A percentile compares a stretch with the other conserved stretches of the same genome.
These are phyloP conservation scores for Oscheius sp. DNA, from an alignment of 2,888 invertebrate genomes.

Conservation along the genomic window DNA sequence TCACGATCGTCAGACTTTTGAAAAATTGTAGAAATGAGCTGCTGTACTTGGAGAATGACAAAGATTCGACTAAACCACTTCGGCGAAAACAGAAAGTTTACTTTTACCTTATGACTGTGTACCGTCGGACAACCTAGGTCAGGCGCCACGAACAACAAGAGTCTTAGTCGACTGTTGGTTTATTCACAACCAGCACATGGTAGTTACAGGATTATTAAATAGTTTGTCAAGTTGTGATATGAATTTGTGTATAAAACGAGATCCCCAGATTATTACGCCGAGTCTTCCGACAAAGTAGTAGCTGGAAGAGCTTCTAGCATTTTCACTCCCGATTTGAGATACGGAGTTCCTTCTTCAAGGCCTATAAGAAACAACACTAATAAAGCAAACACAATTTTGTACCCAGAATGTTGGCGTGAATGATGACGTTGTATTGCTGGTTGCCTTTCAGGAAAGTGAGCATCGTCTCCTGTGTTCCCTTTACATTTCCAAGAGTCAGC, in stretches of 20 bases:
- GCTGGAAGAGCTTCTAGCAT: constrained; percentile 28
- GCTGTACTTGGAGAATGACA: no score
- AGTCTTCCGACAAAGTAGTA: constrained; percentile 6
- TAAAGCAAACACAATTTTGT: neutral
- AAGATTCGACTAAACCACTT: no score
- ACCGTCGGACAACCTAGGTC: neutral
- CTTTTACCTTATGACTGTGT: no score
- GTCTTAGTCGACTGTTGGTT: constrained; percentile 26
- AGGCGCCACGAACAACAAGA: constrained; percentile 18
- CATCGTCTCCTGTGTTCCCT: constrained; percentile 22
- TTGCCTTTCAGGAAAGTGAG: constrained; percentile 10
- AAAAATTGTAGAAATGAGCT: no score
- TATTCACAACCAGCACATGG: constrained; percentile 1
- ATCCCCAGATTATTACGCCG: neutral
- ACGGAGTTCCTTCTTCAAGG: constrained; percentile 33
- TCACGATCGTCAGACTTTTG: no score
- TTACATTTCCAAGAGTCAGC: constrained; percentile 15
- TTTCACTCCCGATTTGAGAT: constrained; percentile 32
- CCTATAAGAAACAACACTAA: constrained; percentile 4
- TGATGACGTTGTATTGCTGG: neutral
- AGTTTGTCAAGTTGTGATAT: constrained; percentile 4
- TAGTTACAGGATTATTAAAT: neutral
- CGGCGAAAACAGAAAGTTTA: no score
- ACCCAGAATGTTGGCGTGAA: constrained; percentile 36
- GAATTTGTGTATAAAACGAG: constrained; percentile 4